Base-by-base conservation (phyloP, 2,113 vertebrate species). In the Rhea americana region DNA sequence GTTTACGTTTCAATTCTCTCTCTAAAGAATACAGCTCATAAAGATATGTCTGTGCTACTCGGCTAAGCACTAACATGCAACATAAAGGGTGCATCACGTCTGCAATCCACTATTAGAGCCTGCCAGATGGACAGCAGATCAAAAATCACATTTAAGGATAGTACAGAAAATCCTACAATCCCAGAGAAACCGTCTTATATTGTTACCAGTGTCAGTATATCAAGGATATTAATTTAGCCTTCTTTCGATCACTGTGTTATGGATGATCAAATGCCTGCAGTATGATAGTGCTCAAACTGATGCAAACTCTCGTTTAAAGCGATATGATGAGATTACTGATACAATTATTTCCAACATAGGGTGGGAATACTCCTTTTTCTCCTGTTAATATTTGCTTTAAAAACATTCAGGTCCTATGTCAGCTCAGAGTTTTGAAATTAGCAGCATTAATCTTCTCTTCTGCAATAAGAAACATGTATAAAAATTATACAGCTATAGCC, bases 381-480 rank as follows among this genome's bases (percentile, higher is more conserved):
- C 56, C 66, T 81, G 82, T 84, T 87, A 95, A 89, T 96, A 82
- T 92, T 93, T 96, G 66, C 89, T 85, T 96, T 65, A 39, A 71
- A 58, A 96, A 96, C 91, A 91, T 62, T 9, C 79, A 75, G 28
- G 89, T 91, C 68, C 77, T 84, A 82, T 88, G 76, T 96, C 90
- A 90, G 93, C 90, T 94, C 91, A 91, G 89, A 91, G 65, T 93
- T 94, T 83, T 82, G 86, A 98, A 97, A 97, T 97, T 97, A 97
- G 91, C 78, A 96, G 92, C 90, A 96, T 96, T 96, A 96, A 97
- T 97, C 94, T 97, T 86, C 96, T 93, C 79, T 97, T 97, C 61
- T 66, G 70, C 50, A 71, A 93, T 86, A 95, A 94, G 96, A 95
- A 94, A 84, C 24, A 59, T 75, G 63, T 93, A 88, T 90, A 82